Evolutionary conservation across 2,888 invertebrate species (phyloP).

Genomic region (Digitonthophagus gazella): DNA sequence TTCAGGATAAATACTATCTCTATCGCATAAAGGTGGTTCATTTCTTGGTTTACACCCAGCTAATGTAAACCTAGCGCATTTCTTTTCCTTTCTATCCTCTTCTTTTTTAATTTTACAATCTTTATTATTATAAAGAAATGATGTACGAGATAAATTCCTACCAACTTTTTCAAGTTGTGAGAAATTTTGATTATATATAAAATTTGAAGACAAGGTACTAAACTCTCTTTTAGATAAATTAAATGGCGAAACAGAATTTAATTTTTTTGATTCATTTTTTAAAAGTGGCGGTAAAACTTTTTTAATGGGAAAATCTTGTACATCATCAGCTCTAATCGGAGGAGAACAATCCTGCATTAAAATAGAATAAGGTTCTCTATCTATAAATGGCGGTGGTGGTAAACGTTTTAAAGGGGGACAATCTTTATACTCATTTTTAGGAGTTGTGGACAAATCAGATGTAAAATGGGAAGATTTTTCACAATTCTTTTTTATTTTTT

Average conservation of each 20-base stretch:
- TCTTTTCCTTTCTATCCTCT: not conserved
- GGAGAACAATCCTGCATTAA: not conserved
- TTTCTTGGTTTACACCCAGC: constrained; percentile 17
- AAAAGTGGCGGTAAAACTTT: constrained; percentile 1
- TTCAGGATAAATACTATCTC: not conserved
- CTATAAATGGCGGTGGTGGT: constrained; percentile 8
- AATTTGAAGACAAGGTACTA: not conserved
- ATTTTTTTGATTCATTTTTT: not conserved
- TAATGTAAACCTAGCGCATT: constrained; percentile 18
- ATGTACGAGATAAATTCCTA: too few species aligned
- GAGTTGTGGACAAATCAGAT: not conserved
- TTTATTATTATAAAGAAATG: not conserved
- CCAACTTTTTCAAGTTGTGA: not conserved
- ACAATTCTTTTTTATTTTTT: too few species aligned
- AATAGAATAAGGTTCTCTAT: not conserved
- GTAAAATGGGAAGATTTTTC: too few species aligned
- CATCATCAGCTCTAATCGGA: not conserved
- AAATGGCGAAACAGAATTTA: not conserved
- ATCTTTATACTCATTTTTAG: too few species aligned
- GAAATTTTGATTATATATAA: not conserved
- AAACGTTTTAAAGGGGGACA: not conserved
- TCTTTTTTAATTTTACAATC: not conserved
- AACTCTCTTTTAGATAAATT: not conserved
- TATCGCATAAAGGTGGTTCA: constrained; percentile 3
- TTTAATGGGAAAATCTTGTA: not conserved